Evolutionary conservation across 2,797 vertebrate genomes (phyloP).

Genomic region (Diplodus sargus): DNA sequence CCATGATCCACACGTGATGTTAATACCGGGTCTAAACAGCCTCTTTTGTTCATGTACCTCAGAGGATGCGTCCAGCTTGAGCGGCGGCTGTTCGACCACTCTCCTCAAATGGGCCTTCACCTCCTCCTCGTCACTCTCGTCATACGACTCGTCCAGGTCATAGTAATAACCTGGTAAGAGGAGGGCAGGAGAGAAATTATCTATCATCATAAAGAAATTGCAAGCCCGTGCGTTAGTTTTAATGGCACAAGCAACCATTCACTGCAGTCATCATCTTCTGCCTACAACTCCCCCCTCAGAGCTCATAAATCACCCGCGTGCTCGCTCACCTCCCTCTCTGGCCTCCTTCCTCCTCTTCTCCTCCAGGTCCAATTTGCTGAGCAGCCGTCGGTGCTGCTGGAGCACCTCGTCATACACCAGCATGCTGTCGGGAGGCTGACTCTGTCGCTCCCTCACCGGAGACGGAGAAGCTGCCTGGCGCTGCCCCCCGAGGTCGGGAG

Average conservation of each 20-base stretch:
- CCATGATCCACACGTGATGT: no score
- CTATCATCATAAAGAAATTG: constrained; percentile 23
- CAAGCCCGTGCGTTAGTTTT: not conserved
- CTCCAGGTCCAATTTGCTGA: constrained; percentile 94
- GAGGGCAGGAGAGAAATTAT: constrained; percentile 28
- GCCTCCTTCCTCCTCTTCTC: constrained; percentile 87
- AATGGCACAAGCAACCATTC: constrained; percentile 8
- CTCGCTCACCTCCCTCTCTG: constrained; percentile 82
- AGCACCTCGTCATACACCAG: constrained; percentile 91
- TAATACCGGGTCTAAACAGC: no score
- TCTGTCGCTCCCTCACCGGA: constrained; percentile 73
- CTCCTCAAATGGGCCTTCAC: constrained; percentile 92
- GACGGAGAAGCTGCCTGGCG: constrained; percentile 73
- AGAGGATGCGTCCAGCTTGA: constrained; percentile 90
- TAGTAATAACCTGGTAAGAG: constrained; percentile 89
- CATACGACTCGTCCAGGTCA: constrained; percentile 92
- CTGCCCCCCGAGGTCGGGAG: constrained; percentile 70
- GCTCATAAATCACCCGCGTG: constrained; percentile 18
- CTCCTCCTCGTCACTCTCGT: constrained; percentile 94
- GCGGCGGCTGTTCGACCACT: constrained; percentile 90
- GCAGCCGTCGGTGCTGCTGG: constrained; percentile 90
- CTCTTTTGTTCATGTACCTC: constrained; percentile 81
- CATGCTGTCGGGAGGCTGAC: constrained; percentile 77
- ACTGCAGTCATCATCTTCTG: constrained; percentile 7
- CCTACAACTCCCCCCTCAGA: not conserved